Conservation (phyloP, 1,140 invertebrate species). For the Zeugodacus cucurbitae region DNA sequence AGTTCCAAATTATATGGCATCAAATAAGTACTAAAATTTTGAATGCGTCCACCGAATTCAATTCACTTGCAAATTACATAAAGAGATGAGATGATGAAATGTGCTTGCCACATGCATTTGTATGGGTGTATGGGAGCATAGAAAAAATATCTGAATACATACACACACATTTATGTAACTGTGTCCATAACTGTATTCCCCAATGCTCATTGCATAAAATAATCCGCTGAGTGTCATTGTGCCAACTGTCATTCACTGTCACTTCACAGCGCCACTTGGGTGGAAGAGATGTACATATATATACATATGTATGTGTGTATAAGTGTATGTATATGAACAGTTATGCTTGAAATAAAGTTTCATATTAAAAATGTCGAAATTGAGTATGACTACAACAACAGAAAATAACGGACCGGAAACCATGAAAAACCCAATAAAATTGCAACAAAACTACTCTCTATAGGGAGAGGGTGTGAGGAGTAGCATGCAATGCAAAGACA, state of each 20-base stretch:
- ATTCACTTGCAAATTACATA: neutral
- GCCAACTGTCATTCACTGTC: conserved; percentile 37
- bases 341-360: conserved; percentile 2
- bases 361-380: neutral
- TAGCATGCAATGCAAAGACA: neutral
- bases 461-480: neutral
- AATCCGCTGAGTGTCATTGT: conserved; percentile 23
- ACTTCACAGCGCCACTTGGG: neutral
- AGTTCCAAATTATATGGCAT: neutral
- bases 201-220: neutral
- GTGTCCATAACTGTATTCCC: neutral
- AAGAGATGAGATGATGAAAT: neutral
- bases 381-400: neutral
- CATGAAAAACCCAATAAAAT: conserved; percentile 3
- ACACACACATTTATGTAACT: neutral
- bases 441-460: neutral
- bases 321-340: neutral
- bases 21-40: neutral
- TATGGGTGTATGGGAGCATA: neutral
- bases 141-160: neutral
- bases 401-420: neutral
- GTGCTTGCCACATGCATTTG: neutral
- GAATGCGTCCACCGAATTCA: neutral
- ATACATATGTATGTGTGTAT: neutral
- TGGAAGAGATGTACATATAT: neutral